phyloP scores from a whole-genome alignment of 2,888 invertebrate species.

The Dasypogon diadema region DNA sequence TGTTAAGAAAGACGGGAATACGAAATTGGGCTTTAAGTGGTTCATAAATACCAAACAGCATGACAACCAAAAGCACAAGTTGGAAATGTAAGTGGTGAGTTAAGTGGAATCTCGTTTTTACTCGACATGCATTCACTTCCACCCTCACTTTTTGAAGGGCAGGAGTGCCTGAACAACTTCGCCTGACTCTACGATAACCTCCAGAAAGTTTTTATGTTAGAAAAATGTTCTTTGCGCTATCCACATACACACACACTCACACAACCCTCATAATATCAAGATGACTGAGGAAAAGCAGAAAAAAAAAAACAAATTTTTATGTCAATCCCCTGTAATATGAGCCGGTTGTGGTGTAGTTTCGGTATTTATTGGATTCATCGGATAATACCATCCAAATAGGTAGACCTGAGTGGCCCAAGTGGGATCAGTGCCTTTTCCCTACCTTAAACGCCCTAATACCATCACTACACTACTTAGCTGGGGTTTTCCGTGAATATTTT shows the following conservation, averaged over 20 bases:
- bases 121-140: background rate
- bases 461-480: slow-evolving; percentile 38
- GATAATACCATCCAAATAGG: slow-evolving; percentile 43
- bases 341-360: slow-evolving; percentile 44
- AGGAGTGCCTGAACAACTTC: background rate
- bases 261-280: slow-evolving; percentile 36
- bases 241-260: slow-evolving; percentile 6
- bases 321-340: slow-evolving; percentile 43
- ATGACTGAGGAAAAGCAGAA: slow-evolving; percentile 31
- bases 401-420: slow-evolving; percentile 35
- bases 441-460: slow-evolving; percentile 39
- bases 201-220: slow-evolving; percentile 11
- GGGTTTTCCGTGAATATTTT: slow-evolving; percentile 27
- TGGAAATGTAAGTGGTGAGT: slow-evolving; percentile 34
- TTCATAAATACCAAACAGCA: slow-evolving; percentile 55
- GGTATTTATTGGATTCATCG: slow-evolving; percentile 45
- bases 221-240: slow-evolving; percentile 18
- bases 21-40: slow-evolving; percentile 50
- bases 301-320: slow-evolving; percentile 37
- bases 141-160: no score
- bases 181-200: slow-evolving; percentile 19
- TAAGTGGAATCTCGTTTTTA: slow-evolving; percentile 2
- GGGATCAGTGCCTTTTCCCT: slow-evolving; percentile 40
- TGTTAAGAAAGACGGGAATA: slow-evolving; percentile 13
- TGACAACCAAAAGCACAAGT: slow-evolving; percentile 41